Percentiles rank a stretch among this genome's conserved stretches.
phyloP scores from a whole-genome alignment of 1,140 invertebrate species.

The Drosophila serrata region DNA sequence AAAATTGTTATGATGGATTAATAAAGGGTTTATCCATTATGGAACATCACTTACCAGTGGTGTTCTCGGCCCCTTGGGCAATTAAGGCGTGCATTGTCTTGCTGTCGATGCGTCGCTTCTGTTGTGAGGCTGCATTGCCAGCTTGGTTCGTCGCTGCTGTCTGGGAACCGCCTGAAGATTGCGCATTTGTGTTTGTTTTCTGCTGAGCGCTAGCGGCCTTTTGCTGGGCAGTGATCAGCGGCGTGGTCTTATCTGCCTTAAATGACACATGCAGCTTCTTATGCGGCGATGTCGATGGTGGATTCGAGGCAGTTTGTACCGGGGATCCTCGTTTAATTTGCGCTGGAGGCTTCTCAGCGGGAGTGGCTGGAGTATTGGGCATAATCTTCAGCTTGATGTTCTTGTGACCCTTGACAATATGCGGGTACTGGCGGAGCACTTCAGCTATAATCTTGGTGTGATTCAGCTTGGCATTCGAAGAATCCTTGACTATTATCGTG shows the following conservation, averaged over 20 bases:
- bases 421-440: constrained; percentile 94
- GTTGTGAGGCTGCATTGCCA: constrained; percentile 78
- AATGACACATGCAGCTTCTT: constrained; percentile 73
- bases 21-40: background rate
- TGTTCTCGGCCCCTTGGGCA: constrained; percentile 87
- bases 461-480: constrained; percentile 87
- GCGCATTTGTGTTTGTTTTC: constrained; percentile 25
- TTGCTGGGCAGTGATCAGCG: constrained; percentile 65
- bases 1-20: background rate
- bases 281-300: constrained; percentile 57
- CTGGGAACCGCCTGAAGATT: constrained; percentile 12
- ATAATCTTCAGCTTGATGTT: constrained; percentile 95
- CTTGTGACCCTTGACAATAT: constrained; percentile 93
- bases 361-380: constrained; percentile 85
- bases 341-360: constrained; percentile 30
- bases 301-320: constrained; percentile 13
- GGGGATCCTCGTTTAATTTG: constrained; percentile 47
- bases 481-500: constrained; percentile 85
- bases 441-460: constrained; percentile 95
- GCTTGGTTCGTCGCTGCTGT: constrained; percentile 27
- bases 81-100: constrained; percentile 85
- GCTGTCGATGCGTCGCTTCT: constrained; percentile 84
- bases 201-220: constrained; percentile 44
- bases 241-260: constrained; percentile 59
- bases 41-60: constrained; percentile 67